Evolutionary conservation across 2,113 vertebrate species (phyloP), one percentile per base, ranked within the genome.

Genomic region (Phodopus roborovskii): DNA sequence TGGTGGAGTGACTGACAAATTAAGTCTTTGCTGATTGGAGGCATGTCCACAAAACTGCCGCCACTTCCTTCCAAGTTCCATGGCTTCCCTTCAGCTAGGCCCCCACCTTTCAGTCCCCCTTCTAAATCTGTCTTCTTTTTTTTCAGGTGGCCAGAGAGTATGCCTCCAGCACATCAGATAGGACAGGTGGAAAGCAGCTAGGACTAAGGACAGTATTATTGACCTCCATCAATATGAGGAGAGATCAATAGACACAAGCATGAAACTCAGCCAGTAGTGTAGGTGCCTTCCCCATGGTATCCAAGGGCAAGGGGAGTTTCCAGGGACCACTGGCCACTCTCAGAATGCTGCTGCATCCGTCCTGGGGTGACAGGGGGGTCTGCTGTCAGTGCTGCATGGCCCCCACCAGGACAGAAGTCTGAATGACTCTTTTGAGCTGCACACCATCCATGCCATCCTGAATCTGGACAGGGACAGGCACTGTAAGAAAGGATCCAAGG

Each of bases 51-150:
- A 10, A 53, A 71, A 12, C 17, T 71, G 56, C 12, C 20, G 56
- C 16, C 20, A 3, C 24, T 84, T 60, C 87, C 58, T 73, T 36
- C 28, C 9, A 4, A 58, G 74, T 45, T 28, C 70, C 28, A 17
- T 17, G 5, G 0, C 4, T 30, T 20, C 5, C 9, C 75, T 17
- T 60, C n/a, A 22, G 0, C 5, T 19, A 39, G 0, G 15, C 4
- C 3, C 0, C 1, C 22, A 15, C 17, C 7, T 84, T 17, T 15
- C 8, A 17, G 2, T 1, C 13, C 1, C 26, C 42, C 5, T 64
- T 24, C 24, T 6, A 28, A 50, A 56, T 83, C 53, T 53, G 24
- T 9, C 26, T 26, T 60, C 13, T 73, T 22, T 87, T 58, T 22
- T 82, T 73, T n/a, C 39, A 53, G 17, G 17, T 45, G 13, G 39